phyloP scores from a whole-genome alignment of 2,113 vertebrate species.

The Callorhinus ursinus region DNA sequence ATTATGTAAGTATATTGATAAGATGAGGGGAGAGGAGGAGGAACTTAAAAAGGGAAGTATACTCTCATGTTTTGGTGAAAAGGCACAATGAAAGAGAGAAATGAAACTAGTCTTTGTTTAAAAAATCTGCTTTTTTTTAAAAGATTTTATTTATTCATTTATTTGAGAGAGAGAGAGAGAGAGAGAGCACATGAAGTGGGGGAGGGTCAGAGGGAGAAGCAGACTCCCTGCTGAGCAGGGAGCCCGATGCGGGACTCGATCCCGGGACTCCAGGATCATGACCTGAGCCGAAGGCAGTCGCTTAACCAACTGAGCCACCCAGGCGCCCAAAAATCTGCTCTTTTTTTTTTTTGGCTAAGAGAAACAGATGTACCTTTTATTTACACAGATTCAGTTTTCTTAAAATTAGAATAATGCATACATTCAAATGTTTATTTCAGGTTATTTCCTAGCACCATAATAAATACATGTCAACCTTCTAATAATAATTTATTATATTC shows the following conservation, averaged over 20 bases:
- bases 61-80: constrained; percentile 6
- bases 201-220: too few relatives aligned
- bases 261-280: too few relatives aligned
- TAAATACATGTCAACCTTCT: constrained; percentile 30
- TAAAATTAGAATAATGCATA: not conserved
- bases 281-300: too few relatives aligned
- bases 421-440: not conserved
- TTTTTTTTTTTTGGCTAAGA: not conserved
- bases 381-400: not conserved
- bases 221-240: too few relatives aligned
- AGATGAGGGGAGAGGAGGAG: not conserved
- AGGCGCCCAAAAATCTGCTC: not conserved
- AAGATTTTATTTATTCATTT: too few relatives aligned
- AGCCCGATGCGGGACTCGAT: too few relatives aligned
- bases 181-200: too few relatives aligned
- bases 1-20: not conserved
- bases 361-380: not conserved
- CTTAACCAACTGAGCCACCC: too few relatives aligned
- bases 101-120: constrained; percentile 1
- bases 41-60: constrained; percentile 56
- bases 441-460: not conserved
- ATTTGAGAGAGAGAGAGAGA: too few relatives aligned
- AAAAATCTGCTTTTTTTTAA: not conserved
- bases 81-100: constrained; percentile 59
- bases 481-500: not conserved